A percentile compares a stretch with the other conserved stretches of the same genome.
These are phyloP conservation scores for Matsumyia berberina DNA, from an alignment of 2,888 invertebrate species.

Conservation along the genomic window DNA sequence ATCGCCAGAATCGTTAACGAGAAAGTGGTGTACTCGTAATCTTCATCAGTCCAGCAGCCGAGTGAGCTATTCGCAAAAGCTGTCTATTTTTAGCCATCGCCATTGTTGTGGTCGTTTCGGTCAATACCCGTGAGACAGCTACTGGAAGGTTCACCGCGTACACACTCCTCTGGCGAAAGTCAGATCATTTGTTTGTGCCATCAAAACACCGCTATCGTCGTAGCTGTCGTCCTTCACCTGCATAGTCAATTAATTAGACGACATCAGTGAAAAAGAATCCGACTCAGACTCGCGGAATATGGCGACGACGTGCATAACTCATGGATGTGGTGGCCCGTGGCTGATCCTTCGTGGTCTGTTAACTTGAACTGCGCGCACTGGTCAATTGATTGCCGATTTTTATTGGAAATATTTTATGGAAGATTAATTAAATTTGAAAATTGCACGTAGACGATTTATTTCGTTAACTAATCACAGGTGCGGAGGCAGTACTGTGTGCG, in stretches of 20 bases:
- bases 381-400: slow-evolving; percentile 69
- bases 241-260: slow-evolving; percentile 64
- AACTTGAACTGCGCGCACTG: slow-evolving; percentile 1
- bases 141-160: slow-evolving; percentile 19
- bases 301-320: slow-evolving; percentile 18
- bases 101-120: slow-evolving; percentile 17
- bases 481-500: slow-evolving; percentile 31
- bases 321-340: slow-evolving; percentile 10
- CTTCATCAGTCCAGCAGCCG: slow-evolving; percentile 8
- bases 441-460: slow-evolving; percentile 58
- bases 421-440: slow-evolving; percentile 69
- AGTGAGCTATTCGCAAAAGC: slow-evolving; percentile 47
- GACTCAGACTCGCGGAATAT: slow-evolving; percentile 36
- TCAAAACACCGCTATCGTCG: slow-evolving; percentile 57
- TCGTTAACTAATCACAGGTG: slow-evolving; percentile 63
- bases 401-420: slow-evolving; percentile 61
- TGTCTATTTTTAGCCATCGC: slow-evolving; percentile 59
- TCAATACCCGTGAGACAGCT: slow-evolving; percentile 46
- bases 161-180: slow-evolving; percentile 57
- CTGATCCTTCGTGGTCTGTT: slow-evolving; percentile 30
- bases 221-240: slow-evolving; percentile 72
- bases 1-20: slow-evolving; percentile 50
- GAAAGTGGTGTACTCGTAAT: slow-evolving; percentile 63
- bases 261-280: slow-evolving; percentile 48
- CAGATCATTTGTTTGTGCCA: slow-evolving; percentile 65